Base-by-base conservation (phyloP, 2,888 invertebrate species). In the Malacosoma neustria region DNA sequence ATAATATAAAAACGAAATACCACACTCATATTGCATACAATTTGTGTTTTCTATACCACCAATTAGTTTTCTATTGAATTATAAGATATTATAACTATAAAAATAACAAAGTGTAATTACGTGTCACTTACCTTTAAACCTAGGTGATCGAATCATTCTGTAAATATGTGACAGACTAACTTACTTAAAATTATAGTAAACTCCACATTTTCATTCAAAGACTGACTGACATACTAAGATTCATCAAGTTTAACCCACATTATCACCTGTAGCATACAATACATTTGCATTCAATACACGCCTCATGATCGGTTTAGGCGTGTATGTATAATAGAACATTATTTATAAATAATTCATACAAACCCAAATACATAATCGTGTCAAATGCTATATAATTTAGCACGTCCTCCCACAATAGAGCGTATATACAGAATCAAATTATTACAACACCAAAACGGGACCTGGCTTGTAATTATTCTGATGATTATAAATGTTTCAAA, bases 321-420 rank as follows among this genome's bases (percentile, higher is more conserved):
- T 29, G 9, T 4, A 5, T 3, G 11, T 11, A 31, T 31, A 31
- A 31, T 11, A 11, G 3, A n/a, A 14, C 32, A 14, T 32, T 13
- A 31, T 11, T 31, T 47, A 61, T 68, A 57, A 60, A 69, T 70
- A 66, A 73, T 75, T 64, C 67, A 70, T 64, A 64, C 54, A 61
- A 60, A 49, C 68, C 72, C 60, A 65, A 71, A 74, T 71, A 68
- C 73, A 72, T 72, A 71, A 72, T 62, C 59, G 57, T 58, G 61
- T 61, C 65, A 70, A 69, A 69, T 54, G 61, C 53, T 55, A 59
- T n/a, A n/a, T 61, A 64, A 72, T 61, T 69, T 59, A 65, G 55
- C 48, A 53, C 40, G 57, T 61, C 68, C 65, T 60, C 72, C 73
- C 55, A 73, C 72, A 50, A 49, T 12, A 39, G 48, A 35, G 44